Conservation (phyloP, 2,888 invertebrate genomes). For the Physocephala rufipes region DNA sequence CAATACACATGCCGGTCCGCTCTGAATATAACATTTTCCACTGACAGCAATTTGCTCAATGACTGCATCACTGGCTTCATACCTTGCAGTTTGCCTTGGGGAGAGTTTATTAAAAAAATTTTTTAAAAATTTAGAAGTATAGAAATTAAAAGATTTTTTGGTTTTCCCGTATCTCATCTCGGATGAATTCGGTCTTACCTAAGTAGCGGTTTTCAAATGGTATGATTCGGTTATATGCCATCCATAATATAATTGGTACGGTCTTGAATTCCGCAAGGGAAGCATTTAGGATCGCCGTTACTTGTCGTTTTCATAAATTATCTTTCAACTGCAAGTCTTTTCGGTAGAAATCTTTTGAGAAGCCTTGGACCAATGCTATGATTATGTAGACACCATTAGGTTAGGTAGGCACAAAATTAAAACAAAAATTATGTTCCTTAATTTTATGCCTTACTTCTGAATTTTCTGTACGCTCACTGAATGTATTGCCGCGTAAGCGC, state of each 20-base stretch:
- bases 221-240: no score
- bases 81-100: not conserved
- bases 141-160: no score
- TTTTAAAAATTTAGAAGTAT: no score
- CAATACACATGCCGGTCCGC: no score
- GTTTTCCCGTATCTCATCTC: no score
- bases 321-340: no score
- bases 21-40: not conserved
- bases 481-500: not conserved
- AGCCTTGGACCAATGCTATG: not conserved
- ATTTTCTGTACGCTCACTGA: constrained; percentile 19
- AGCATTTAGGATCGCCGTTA: no score
- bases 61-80: not conserved
- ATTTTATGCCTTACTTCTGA: constrained; percentile 3
- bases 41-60: not conserved
- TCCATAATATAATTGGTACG: no score
- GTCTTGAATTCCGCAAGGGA: no score
- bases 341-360: not conserved
- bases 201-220: no score
- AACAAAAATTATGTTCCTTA: not conserved
- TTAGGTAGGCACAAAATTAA: not conserved
- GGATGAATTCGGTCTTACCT: no score
- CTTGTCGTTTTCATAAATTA: no score
- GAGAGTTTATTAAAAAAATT: not conserved
- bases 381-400: not conserved